Percentiles rank a stretch among this genome's conserved stretches.
These are phyloP conservation scores for Chrysolina oricalcia DNA, from an alignment of 2,888 invertebrate species.

Conservation along the genomic window DNA sequence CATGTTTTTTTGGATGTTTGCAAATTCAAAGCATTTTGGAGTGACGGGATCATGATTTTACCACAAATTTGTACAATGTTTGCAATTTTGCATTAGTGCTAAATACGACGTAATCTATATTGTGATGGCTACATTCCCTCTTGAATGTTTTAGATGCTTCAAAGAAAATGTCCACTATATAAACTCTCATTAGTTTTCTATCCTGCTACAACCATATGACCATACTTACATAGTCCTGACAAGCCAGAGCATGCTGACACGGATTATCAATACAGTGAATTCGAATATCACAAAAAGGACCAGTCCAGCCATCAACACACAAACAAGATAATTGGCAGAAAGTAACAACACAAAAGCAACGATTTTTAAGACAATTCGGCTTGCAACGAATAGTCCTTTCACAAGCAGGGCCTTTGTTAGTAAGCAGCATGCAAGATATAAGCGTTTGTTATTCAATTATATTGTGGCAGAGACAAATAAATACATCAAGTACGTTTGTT, in stretches of 20 bases:
- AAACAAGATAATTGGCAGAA: slow-evolving; percentile 60
- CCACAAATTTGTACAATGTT: too few species aligned
- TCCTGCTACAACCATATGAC: neutral
- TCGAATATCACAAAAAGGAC: slow-evolving; percentile 65
- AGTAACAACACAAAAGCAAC: slow-evolving; percentile 70
- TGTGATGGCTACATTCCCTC: too few species aligned
- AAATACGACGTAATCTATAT: too few species aligned
- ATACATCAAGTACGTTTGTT: too few species aligned
- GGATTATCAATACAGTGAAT: slow-evolving; percentile 75
- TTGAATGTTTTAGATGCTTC: too few species aligned
- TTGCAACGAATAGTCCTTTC: slow-evolving; percentile 64
- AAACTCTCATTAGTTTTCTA: neutral
- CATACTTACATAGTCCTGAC: slow-evolving; percentile 63
- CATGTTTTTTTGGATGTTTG: too few species aligned
- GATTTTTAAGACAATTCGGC: slow-evolving; percentile 74
- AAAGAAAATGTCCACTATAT: too few species aligned
- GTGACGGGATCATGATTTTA: too few species aligned
- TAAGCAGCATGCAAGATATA: slow-evolving; percentile 54
- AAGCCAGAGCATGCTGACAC: slow-evolving; percentile 77
- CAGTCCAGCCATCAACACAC: slow-evolving; percentile 71
- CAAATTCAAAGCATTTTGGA: too few species aligned
- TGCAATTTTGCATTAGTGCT: too few species aligned
- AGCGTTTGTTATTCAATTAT: neutral
- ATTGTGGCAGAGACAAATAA: neutral
- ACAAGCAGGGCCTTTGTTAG: slow-evolving; percentile 63